phyloP scores from a whole-genome alignment of 2,797 vertebrate species.

The Galagoides demidoff region DNA sequence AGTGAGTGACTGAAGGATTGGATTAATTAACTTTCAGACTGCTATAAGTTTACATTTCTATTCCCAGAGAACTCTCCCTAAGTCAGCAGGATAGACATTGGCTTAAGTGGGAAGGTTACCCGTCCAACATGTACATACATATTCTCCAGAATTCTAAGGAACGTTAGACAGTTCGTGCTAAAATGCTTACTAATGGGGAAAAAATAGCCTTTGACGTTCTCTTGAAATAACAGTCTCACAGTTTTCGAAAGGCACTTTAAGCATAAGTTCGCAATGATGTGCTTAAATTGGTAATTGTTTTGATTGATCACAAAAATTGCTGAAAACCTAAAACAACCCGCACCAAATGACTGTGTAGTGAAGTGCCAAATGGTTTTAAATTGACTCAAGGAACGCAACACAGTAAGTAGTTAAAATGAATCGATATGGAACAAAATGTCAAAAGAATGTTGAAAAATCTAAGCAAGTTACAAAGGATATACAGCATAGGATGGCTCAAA shows the following conservation, averaged over 20 bases:
- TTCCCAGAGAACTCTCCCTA: background rate
- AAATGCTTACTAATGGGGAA: slow-evolving; percentile 21
- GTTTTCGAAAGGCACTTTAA: slow-evolving; percentile 31
- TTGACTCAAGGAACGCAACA: background rate
- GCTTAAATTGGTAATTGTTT: background rate
- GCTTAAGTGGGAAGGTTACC: background rate
- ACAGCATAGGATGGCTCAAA: background rate
- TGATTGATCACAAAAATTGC: background rate
- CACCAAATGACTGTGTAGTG: background rate
- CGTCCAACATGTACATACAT: background rate
- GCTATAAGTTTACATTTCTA: slow-evolving; percentile 13
- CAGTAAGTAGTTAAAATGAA: background rate
- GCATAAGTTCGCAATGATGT: background rate
- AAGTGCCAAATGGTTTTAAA: slow-evolving; percentile 7
- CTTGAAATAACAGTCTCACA: background rate
- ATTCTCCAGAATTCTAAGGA: slow-evolving; percentile 41
- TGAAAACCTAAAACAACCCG: background rate
- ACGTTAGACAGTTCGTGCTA: background rate
- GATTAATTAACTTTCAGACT: background rate
- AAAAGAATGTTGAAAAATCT: slow-evolving; percentile 17
- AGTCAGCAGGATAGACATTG: background rate
- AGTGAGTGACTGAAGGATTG: background rate
- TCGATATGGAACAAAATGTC: background rate
- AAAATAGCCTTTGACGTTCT: background rate
- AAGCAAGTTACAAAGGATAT: background rate